Conservation (phyloP, 1,140 invertebrate genomes). For the Lucilia sericata region DNA sequence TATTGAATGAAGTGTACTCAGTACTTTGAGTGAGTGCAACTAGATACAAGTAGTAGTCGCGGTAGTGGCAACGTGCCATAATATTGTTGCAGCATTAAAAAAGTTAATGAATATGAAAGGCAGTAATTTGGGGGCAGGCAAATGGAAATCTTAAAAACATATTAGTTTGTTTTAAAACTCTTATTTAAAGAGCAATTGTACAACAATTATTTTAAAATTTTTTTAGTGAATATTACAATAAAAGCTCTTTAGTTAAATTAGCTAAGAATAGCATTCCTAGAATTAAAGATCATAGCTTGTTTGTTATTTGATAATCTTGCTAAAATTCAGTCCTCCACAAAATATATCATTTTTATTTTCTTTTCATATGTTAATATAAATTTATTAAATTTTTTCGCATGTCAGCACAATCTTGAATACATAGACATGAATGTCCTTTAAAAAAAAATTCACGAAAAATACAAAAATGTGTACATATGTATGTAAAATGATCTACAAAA, state of each 20-base stretch:
- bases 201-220: no score
- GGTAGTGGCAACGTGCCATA: constrained; percentile 14
- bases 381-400: not conserved
- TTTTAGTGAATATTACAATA: no score
- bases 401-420: no score
- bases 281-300: no score
- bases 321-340: no score
- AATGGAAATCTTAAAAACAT: not conserved
- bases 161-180: no score
- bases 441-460: not conserved
- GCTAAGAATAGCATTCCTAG: no score
- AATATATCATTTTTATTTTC: not conserved
- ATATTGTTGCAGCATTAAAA: not conserved
- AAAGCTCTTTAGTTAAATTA: no score
- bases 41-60: not conserved
- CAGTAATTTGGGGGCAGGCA: not conserved
- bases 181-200: no score
- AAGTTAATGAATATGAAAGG: not conserved
- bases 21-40: not conserved
- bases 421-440: no score
- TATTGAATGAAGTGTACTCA: constrained; percentile 3
- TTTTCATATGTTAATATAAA: constrained; percentile 12
- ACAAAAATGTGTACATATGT: not conserved
- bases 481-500: not conserved
- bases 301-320: no score